phyloP scores from a whole-genome alignment of 2,113 vertebrate species.

The Scomber scombrus region DNA sequence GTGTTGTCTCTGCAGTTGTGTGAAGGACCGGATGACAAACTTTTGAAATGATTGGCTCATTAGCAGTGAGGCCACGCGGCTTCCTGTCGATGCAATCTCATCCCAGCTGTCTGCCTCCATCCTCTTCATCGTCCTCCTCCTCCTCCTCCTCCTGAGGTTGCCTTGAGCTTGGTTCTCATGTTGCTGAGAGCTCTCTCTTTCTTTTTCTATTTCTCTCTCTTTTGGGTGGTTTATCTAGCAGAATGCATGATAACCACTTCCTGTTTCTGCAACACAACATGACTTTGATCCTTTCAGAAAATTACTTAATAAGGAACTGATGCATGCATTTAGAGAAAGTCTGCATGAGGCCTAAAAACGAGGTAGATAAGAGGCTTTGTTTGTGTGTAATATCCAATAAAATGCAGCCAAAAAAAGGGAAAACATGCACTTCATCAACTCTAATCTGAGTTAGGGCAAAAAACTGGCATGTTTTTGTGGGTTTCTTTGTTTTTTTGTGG shows the following conservation, averaged over 20 bases:
- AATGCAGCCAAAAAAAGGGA: conserved; percentile 25
- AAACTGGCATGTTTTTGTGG: background rate
- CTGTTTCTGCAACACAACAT: conserved; percentile 29
- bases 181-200: conserved; percentile 11
- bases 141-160: conserved; percentile 6
- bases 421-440: background rate
- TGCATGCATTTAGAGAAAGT: background rate
- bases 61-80: conserved; percentile 29
- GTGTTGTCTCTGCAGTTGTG: conserved; percentile 28
- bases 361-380: background rate
- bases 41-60: conserved; percentile 52
- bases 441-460: conserved; percentile 17
- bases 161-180: conserved; percentile 5
- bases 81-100: conserved; percentile 73
- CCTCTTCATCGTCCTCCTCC: background rate
- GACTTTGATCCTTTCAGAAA: conserved; percentile 19
- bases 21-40: conserved; percentile 23
- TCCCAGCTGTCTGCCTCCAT: conserved; percentile 10
- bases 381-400: conserved; percentile 7
- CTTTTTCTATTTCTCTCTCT: no score
- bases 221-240: conserved; percentile 27
- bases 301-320: background rate
- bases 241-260: conserved; percentile 62
- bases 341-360: background rate
- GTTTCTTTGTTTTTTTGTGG: background rate